Evolutionary conservation across 2,797 vertebrate genomes (phyloP).

Genomic region (Sebastes trivittatus): DNA sequence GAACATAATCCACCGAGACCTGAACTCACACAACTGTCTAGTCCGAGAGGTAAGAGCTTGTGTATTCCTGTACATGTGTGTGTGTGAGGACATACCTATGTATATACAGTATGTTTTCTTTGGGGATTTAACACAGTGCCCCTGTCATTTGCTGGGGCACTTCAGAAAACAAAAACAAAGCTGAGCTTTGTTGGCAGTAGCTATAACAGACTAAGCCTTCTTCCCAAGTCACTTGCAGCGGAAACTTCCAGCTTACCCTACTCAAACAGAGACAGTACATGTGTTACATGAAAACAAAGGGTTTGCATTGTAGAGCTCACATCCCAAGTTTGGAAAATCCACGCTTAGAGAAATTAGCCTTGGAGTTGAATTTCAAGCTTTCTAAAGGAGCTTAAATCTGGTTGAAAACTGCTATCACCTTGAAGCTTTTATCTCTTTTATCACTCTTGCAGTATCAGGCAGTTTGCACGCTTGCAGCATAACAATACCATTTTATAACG

Average conservation of each 20-base stretch:
- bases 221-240: neutral
- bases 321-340: neutral
- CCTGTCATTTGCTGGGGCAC: conserved; percentile 26
- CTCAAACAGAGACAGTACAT: conserved; percentile 20
- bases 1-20: conserved; percentile 98
- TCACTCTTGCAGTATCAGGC: neutral
- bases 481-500: neutral
- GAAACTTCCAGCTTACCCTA: conserved; percentile 2
- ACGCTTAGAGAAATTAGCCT: neutral
- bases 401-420: neutral
- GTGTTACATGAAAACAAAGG: conserved; percentile 17
- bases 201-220: conserved; percentile 25
- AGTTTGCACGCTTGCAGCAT: neutral
- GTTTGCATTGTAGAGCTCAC: neutral
- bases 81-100: conserved; percentile 11
- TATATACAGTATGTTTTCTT: conserved; percentile 40
- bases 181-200: conserved; percentile 43
- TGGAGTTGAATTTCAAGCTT: neutral
- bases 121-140: conserved; percentile 29
- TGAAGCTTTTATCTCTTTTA: neutral
- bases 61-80: neutral
- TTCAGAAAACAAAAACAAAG: conserved; percentile 38
- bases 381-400: neutral
- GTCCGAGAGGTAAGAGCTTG: conserved; percentile 90
- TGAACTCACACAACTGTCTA: conserved; percentile 98